phyloP scores from a whole-genome alignment of 2,888 invertebrate species.

The Disparrhopalites patrizii region DNA sequence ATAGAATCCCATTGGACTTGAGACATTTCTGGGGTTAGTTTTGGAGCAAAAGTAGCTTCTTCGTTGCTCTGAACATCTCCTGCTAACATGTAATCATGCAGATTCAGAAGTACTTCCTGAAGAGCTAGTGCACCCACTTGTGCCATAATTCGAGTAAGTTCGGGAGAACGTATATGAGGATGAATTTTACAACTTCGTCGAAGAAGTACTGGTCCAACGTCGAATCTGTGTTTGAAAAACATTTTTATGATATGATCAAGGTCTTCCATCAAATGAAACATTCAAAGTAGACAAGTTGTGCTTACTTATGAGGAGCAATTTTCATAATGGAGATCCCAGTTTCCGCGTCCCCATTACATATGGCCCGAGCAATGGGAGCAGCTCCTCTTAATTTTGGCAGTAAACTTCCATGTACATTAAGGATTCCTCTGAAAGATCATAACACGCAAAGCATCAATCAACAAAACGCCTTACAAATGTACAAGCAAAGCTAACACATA shows the following conservation, averaged over 20 bases:
- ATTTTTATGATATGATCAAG: neutral
- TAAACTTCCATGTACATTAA: slow-evolving; percentile 90
- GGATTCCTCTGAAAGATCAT: slow-evolving; percentile 65
- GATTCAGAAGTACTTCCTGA: slow-evolving; percentile 30
- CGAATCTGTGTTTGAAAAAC: slow-evolving; percentile 35
- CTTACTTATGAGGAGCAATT: slow-evolving; percentile 66
- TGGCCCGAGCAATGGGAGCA: slow-evolving; percentile 80
- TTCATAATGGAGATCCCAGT: slow-evolving; percentile 86
- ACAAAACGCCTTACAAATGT: too few relatives aligned
- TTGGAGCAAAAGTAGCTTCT: slow-evolving; percentile 61
- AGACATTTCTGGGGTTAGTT: slow-evolving; percentile 62
- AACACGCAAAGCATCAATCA: slow-evolving; percentile 15
- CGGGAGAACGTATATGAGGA: slow-evolving; percentile 39
- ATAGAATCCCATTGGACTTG: slow-evolving; percentile 65
- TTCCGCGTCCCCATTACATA: slow-evolving; percentile 72
- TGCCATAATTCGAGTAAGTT: slow-evolving; percentile 31
- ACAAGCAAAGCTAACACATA: too few relatives aligned
- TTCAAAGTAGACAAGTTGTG: neutral
- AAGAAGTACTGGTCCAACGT: slow-evolving; percentile 42
- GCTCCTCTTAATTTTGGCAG: slow-evolving; percentile 91
- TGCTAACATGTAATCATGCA: slow-evolving; percentile 23
- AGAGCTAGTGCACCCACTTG: slow-evolving; percentile 33
- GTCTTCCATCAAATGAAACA: neutral
- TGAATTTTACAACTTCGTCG: slow-evolving; percentile 30
- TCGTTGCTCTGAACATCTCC: slow-evolving; percentile 32